Evolutionary conservation across 2,888 invertebrate genomes (phyloP).

Genomic region (Molorchus minor): DNA sequence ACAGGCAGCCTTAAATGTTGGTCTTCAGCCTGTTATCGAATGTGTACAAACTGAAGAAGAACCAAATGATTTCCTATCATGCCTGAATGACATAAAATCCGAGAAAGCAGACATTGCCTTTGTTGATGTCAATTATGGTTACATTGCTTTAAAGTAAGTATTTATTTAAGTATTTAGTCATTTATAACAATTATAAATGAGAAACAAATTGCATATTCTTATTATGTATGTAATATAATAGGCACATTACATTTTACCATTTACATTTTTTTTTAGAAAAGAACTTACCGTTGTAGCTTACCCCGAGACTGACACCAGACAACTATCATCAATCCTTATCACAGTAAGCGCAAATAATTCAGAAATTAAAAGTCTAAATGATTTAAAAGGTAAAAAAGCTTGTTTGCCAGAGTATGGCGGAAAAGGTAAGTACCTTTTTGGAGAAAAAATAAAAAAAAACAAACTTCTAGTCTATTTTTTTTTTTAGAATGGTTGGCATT

Average conservation of each 20-base stretch:
- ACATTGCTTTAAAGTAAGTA: slow-evolving; percentile 70
- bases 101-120: slow-evolving; percentile 68
- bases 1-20: slow-evolving; percentile 66
- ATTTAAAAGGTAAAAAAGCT: slow-evolving; percentile 66
- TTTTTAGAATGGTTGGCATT: slow-evolving; percentile 70
- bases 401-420: slow-evolving; percentile 77
- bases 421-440: slow-evolving; percentile 62
- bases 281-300: slow-evolving; percentile 67
- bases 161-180: slow-evolving; percentile 10
- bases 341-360: slow-evolving; percentile 63
- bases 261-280: slow-evolving; percentile 61
- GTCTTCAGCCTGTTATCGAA: slow-evolving; percentile 68
- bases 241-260: no score
- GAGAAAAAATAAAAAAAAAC: slow-evolving; percentile 2
- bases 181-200: background rate
- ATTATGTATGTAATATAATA: no score
- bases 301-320: slow-evolving; percentile 66
- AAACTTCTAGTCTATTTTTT: slow-evolving; percentile 1
- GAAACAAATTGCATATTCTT: background rate
- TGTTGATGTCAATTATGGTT: slow-evolving; percentile 72
- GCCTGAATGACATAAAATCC: slow-evolving; percentile 66
- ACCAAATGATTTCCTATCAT: slow-evolving; percentile 64
- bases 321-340: slow-evolving; percentile 66
- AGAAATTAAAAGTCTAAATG: slow-evolving; percentile 65
- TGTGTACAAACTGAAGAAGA: slow-evolving; percentile 64